Conservation (phyloP, 2,113 vertebrate genomes). For the Terrapene triunguis region DNA sequence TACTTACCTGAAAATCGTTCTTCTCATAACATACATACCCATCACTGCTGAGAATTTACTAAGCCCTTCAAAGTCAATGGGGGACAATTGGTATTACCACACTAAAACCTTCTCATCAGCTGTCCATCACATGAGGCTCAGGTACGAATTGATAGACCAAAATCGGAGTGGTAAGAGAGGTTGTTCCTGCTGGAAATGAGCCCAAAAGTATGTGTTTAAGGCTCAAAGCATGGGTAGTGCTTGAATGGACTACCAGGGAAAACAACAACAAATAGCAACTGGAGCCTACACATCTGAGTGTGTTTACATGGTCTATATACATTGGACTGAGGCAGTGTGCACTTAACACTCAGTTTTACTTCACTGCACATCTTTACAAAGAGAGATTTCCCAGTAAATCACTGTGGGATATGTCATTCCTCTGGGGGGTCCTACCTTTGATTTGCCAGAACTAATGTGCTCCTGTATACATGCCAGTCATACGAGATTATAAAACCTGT, state of each 20-base stretch:
- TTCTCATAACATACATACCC: slow-evolving; percentile 33
- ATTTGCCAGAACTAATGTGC: background rate
- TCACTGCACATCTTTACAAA: slow-evolving; percentile 19
- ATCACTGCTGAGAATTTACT: background rate
- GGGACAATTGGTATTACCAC: slow-evolving; percentile 47
- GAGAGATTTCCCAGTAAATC: slow-evolving; percentile 1
- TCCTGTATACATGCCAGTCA: background rate
- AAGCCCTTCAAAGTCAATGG: slow-evolving; percentile 56
- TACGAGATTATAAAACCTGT: background rate
- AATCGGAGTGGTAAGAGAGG: slow-evolving; percentile 67
- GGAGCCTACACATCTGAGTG: slow-evolving; percentile 55
- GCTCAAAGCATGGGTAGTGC: slow-evolving; percentile 53
- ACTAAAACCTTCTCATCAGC: slow-evolving; percentile 53
- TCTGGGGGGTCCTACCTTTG: background rate
- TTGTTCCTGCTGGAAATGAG: slow-evolving; percentile 72
- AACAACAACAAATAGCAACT: slow-evolving; percentile 46
- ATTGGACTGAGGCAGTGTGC: slow-evolving; percentile 7
- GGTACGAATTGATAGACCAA: slow-evolving; percentile 60
- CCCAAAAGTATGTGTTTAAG: slow-evolving; percentile 65
- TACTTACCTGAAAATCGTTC: background rate
- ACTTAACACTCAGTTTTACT: slow-evolving; percentile 30
- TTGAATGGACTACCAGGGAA: slow-evolving; percentile 68
- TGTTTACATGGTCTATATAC: slow-evolving; percentile 39
- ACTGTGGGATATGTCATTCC: background rate
- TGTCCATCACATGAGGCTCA: slow-evolving; percentile 46